Percentiles rank a stretch among this genome's conserved stretches.
Evolutionary conservation across 2,888 invertebrate genomes (phyloP).

Genomic region (Mimas tiliae): DNA sequence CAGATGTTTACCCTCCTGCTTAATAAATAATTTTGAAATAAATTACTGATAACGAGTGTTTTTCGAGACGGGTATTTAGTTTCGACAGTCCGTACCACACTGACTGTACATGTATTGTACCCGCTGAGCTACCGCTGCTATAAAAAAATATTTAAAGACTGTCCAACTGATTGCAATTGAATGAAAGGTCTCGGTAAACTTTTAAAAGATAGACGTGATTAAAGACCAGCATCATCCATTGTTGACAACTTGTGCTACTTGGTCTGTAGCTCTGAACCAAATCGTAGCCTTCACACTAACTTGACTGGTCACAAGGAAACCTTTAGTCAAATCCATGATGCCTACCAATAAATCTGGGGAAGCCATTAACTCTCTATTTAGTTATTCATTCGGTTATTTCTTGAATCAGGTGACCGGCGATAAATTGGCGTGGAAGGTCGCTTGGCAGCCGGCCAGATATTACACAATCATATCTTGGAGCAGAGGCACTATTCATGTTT

Average conservation of each 20-base stretch:
- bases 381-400: slow-evolving; percentile 21
- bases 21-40: not conserved
- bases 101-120: too few relatives aligned
- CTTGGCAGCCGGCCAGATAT: slow-evolving; percentile 38
- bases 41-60: not conserved
- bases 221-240: too few relatives aligned
- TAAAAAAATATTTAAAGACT: too few relatives aligned
- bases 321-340: not conserved
- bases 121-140: too few relatives aligned
- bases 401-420: slow-evolving; percentile 34
- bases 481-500: slow-evolving; percentile 38
- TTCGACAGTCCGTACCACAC: too few relatives aligned
- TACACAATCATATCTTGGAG: slow-evolving; percentile 38
- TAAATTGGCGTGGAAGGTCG: slow-evolving; percentile 27
- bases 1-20: not conserved
- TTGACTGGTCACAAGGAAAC: not conserved
- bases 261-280: too few relatives aligned
- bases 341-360: not conserved
- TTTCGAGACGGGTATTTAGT: not conserved
- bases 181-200: too few relatives aligned
- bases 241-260: too few relatives aligned
- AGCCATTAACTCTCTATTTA: not conserved
- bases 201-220: too few relatives aligned
- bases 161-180: too few relatives aligned
- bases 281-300: too few relatives aligned